These are phyloP conservation scores for Sebastes hopkinsi DNA, from an alignment of 2,797 vertebrate genomes.

Conservation along the genomic window DNA sequence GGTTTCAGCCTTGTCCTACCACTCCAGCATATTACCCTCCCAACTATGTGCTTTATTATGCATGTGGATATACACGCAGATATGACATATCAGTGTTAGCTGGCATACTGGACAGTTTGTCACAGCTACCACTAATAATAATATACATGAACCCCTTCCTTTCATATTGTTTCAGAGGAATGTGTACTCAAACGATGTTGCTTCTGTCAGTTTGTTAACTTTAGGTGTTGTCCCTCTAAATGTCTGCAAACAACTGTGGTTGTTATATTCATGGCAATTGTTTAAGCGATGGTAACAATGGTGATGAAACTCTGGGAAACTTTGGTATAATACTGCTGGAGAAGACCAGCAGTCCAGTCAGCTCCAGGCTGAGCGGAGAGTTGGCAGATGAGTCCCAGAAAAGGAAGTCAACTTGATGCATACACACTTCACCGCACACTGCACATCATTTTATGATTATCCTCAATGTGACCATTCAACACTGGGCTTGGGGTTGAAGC, in stretches of 20 bases:
- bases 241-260: slow-evolving; percentile 22
- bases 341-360: slow-evolving; percentile 16
- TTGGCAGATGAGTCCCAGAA: slow-evolving; percentile 47
- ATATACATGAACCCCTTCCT: background rate
- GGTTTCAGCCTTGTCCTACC: background rate
- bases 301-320: slow-evolving; percentile 73
- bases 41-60: background rate
- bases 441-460: slow-evolving; percentile 53
- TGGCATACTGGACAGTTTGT: background rate
- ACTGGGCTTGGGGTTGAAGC: slow-evolving; percentile 2
- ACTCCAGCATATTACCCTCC: background rate
- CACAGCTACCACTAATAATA: background rate
- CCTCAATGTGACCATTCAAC: slow-evolving; percentile 53
- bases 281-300: slow-evolving; percentile 45
- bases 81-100: background rate
- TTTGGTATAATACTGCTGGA: slow-evolving; percentile 26
- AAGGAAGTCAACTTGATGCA: slow-evolving; percentile 21
- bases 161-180: background rate
- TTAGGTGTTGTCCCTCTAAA: slow-evolving; percentile 22
- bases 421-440: background rate
- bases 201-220: slow-evolving; percentile 34
- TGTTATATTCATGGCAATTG: slow-evolving; percentile 40
- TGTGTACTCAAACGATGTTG: slow-evolving; percentile 8
- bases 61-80: background rate
- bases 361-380: slow-evolving; percentile 29